Percentiles rank a stretch among this genome's conserved stretches.
Conservation (phyloP, 1,140 invertebrate genomes). For the Drosophila arawakana region DNA sequence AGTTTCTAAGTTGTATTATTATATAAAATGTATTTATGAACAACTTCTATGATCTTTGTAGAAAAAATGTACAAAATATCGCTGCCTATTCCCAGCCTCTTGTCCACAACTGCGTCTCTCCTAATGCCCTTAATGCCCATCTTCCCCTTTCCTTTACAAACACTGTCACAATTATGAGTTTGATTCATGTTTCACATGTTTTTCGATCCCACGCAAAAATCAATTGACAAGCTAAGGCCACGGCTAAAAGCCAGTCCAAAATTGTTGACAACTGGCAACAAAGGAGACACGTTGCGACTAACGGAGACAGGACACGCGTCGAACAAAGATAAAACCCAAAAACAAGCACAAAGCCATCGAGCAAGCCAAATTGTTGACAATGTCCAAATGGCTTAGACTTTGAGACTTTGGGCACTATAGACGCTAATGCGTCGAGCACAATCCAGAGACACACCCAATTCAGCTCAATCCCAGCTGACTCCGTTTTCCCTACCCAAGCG, state of each 20-base stretch:
- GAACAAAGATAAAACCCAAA: conserved; percentile 12
- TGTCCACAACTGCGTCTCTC: background rate
- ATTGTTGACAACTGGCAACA: conserved; percentile 69
- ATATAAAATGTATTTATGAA: too few species aligned
- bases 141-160: background rate
- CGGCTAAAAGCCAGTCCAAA: conserved; percentile 65
- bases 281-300: conserved; percentile 8
- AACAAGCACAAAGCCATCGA: conserved; percentile 55
- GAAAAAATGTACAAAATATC: background rate
- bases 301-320: conserved; percentile 57
- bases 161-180: conserved; percentile 71
- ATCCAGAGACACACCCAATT: conserved; percentile 24
- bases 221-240: conserved; percentile 65
- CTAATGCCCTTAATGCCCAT: background rate
- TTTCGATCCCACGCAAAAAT: conserved; percentile 62
- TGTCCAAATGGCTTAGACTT: conserved; percentile 67
- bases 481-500: background rate
- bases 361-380: conserved; percentile 74
- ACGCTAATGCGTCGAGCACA: conserved; percentile 68
- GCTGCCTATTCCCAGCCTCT: background rate
- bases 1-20: too few species aligned
- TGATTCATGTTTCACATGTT: conserved; percentile 63
- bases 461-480: conserved; percentile 10
- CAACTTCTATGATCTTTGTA: background rate
- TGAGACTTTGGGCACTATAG: conserved; percentile 2